A percentile compares a stretch with the other conserved stretches of the same genome.
Evolutionary conservation across 2,113 vertebrate species (phyloP).

Genomic region (Cyprinodon brontotheroides): DNA sequence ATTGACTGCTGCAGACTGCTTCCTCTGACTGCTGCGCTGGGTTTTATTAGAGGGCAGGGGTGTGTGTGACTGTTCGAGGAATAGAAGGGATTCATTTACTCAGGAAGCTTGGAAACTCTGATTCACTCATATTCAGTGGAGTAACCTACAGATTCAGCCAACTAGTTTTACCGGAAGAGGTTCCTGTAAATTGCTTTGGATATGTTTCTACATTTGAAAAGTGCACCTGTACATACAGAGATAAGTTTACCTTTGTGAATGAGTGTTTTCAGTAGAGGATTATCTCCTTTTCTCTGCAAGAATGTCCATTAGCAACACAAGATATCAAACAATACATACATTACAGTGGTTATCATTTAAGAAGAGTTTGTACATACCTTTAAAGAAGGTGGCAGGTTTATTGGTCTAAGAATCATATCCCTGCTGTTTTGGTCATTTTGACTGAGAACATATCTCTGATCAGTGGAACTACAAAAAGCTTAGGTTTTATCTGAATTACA

Average conservation of each 20-base stretch:
- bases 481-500: too few species aligned
- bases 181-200: background rate
- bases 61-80: constrained; percentile 11
- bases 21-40: constrained; percentile 28
- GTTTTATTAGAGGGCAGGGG: constrained; percentile 26
- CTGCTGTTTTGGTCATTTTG: too few species aligned
- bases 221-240: background rate
- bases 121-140: constrained; percentile 50
- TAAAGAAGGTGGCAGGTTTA: background rate
- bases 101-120: constrained; percentile 61
- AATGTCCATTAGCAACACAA: background rate
- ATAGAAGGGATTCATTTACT: constrained; percentile 21
- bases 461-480: too few species aligned
- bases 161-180: constrained; percentile 64
- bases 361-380: background rate
- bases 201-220: background rate
- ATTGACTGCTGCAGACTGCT: constrained; percentile 32
- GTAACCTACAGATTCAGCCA: constrained; percentile 27
- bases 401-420: too few species aligned
- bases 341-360: background rate
- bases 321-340: background rate
- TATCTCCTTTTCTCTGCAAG: background rate
- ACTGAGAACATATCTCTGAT: too few species aligned
- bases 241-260: background rate
- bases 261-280: background rate